Evolutionary conservation across 1,140 invertebrate species (phyloP).

Genomic region (Calliphora vicina): DNA sequence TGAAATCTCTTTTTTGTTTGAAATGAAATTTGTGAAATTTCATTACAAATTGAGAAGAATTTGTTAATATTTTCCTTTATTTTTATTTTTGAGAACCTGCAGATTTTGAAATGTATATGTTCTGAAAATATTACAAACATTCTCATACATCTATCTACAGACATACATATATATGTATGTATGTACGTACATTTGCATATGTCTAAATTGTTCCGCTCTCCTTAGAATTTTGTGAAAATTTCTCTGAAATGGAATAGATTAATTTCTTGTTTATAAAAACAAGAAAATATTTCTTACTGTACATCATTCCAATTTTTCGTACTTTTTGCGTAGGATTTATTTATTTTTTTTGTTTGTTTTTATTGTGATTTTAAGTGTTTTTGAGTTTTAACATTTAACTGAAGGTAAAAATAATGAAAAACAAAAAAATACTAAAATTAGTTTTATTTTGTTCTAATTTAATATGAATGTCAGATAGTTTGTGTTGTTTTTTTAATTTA

Average conservation of each 20-base stretch:
- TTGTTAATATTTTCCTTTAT: too few relatives aligned
- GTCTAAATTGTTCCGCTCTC: too few relatives aligned
- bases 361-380: conserved; percentile 1
- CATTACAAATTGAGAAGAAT: not conserved
- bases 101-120: not conserved
- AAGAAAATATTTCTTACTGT: too few relatives aligned
- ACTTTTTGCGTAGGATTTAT: not conserved
- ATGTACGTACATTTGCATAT: too few relatives aligned
- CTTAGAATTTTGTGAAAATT: not conserved
- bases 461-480: not conserved
- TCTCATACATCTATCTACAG: not conserved
- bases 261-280: not conserved
- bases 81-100: not conserved
- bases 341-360: not conserved
- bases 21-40: not conserved
- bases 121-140: not conserved
- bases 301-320: not conserved
- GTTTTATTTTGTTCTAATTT: not conserved
- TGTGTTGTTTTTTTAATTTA: not conserved
- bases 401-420: not conserved
- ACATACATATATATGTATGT: not conserved
- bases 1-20: not conserved
- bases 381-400: not conserved
- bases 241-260: not conserved
- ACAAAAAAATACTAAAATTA: not conserved